These are phyloP conservation scores for Pollimyrus isidori DNA, from an alignment of 2,113 vertebrate genomes.

Conservation along the genomic window DNA sequence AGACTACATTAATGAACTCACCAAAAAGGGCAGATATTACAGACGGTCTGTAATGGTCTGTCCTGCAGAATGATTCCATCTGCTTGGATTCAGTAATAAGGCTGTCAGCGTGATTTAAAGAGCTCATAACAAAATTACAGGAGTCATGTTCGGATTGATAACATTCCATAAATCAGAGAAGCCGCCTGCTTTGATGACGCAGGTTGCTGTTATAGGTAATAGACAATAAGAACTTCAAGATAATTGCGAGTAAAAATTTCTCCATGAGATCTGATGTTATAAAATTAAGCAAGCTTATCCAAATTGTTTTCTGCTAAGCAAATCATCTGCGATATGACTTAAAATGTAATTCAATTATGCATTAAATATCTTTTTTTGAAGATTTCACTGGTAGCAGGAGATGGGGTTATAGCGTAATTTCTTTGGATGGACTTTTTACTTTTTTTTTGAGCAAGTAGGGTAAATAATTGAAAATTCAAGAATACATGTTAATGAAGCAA, in stretches of 20 bases:
- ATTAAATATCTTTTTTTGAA: not conserved
- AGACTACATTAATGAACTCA: slow-evolving; percentile 11
- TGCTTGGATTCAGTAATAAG: slow-evolving; percentile 32
- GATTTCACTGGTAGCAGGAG: not conserved
- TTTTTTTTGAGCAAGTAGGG: not conserved
- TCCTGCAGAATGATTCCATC: not conserved
- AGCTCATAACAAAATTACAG: slow-evolving; percentile 25
- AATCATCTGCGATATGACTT: not conserved
- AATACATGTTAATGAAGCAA: not conserved
- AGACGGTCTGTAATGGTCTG: slow-evolving; percentile 7
- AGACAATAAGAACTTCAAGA: not conserved
- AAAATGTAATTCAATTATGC: not conserved
- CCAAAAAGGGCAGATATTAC: not conserved
- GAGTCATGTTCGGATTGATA: slow-evolving; percentile 28
- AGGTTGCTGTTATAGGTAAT: not conserved
- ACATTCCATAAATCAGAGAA: slow-evolving; percentile 31
- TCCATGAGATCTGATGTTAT: not conserved
- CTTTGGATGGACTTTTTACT: not conserved
- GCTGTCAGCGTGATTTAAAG: slow-evolving; percentile 36
- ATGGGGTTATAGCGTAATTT: not conserved
- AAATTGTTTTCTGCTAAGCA: not conserved
- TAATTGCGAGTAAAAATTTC: not conserved
- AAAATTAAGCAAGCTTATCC: not conserved
- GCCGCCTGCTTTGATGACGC: slow-evolving; percentile 1
- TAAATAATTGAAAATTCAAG: not conserved